Evolutionary conservation across 2,888 invertebrate species (phyloP).

Genomic region (Pheosia gnoma): DNA sequence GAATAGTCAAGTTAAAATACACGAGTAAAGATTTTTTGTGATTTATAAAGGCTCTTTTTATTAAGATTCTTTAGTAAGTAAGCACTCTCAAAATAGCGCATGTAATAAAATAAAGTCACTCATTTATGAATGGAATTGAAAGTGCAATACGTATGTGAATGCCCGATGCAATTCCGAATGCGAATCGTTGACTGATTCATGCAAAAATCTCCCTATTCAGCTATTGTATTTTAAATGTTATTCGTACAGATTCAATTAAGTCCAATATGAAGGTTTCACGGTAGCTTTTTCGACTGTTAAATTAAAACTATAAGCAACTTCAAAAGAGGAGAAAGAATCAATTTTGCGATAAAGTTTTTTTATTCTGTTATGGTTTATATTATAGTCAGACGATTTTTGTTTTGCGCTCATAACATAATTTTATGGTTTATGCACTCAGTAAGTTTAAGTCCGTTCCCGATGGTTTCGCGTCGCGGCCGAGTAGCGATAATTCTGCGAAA

Average conservation of each 20-base stretch:
- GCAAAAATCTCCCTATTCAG: background rate
- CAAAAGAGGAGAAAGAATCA: too few relatives aligned
- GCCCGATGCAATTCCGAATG: background rate
- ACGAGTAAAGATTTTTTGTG: background rate
- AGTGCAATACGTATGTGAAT: background rate
- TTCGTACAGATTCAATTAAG: too few relatives aligned
- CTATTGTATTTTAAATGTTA: too few relatives aligned
- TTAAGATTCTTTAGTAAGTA: too few relatives aligned
- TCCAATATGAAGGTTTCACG: too few relatives aligned
- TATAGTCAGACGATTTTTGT: background rate
- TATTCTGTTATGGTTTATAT: background rate
- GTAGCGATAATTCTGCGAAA: conserved; percentile 18
- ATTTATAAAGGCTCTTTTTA: background rate
- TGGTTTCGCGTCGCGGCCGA: conserved; percentile 2
- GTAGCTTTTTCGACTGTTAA: too few relatives aligned
- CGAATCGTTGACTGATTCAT: background rate
- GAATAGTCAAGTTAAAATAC: background rate
- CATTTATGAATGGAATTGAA: background rate
- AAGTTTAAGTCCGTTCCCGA: background rate
- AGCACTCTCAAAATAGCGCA: too few relatives aligned
- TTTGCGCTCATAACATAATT: background rate
- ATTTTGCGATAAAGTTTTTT: too few relatives aligned
- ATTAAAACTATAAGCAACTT: too few relatives aligned
- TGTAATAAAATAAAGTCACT: too few relatives aligned
- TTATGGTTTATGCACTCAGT: background rate